A percentile compares a stretch with the other conserved stretches of the same genome.
Conservation (phyloP, 2,888 invertebrate species). For the Meiosimyza platycephala region DNA sequence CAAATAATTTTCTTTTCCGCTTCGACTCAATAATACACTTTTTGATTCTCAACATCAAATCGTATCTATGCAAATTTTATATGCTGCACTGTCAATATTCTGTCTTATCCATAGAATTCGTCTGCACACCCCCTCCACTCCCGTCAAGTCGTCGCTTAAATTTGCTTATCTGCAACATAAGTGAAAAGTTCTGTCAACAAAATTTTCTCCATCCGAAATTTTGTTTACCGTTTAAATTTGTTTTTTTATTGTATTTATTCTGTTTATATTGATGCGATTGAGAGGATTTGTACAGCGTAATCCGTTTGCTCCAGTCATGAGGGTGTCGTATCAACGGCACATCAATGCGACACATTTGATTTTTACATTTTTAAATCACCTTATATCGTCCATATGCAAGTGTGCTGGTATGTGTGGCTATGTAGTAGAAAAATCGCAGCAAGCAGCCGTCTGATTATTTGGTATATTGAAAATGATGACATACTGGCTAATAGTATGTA, state of each 20-base stretch:
- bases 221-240: slow-evolving; percentile 65
- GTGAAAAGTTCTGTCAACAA: slow-evolving; percentile 63
- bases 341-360: slow-evolving; percentile 53
- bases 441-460: no score
- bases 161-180: slow-evolving; percentile 50
- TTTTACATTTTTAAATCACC: slow-evolving; percentile 63
- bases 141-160: slow-evolving; percentile 34
- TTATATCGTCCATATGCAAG: slow-evolving; percentile 46
- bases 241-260: slow-evolving; percentile 64
- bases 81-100: not conserved
- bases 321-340: slow-evolving; percentile 38
- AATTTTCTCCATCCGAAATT: slow-evolving; percentile 50
- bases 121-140: not conserved
- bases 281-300: slow-evolving; percentile 56
- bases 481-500: no score
- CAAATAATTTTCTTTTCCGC: no score
- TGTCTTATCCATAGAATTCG: not conserved
- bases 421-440: no score
- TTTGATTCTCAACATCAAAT: no score
- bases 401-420: slow-evolving; percentile 7
- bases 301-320: not conserved
- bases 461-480: no score
- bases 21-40: no score
- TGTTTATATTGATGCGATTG: slow-evolving; percentile 62
- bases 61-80: not conserved